Conservation (phyloP, 2,888 invertebrate species). For the Plagodis dolabraria region DNA sequence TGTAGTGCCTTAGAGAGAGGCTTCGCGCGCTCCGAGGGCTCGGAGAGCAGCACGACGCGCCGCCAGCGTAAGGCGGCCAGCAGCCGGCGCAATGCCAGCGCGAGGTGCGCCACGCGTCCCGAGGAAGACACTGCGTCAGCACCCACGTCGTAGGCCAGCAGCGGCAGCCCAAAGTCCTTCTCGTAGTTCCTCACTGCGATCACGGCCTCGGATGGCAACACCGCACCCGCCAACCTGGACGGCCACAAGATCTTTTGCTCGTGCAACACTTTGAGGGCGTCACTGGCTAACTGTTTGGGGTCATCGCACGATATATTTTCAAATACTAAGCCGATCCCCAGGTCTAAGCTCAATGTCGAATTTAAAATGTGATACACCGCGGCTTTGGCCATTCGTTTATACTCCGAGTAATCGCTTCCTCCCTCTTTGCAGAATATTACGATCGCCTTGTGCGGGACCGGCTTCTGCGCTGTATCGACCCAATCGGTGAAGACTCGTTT, state of each 20-base stretch:
- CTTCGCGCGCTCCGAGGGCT: slow-evolving; percentile 31
- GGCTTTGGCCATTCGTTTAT: neutral
- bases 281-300: neutral
- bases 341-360: neutral
- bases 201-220: slow-evolving; percentile 31
- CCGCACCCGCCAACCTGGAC: slow-evolving; percentile 18
- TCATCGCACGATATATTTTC: neutral
- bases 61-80: slow-evolving; percentile 32
- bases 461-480: neutral
- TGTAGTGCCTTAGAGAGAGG: neutral
- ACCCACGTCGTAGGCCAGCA: slow-evolving; percentile 34
- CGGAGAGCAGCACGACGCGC: slow-evolving; percentile 29
- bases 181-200: slow-evolving; percentile 23
- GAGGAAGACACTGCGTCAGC: slow-evolving; percentile 10
- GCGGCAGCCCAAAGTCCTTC: slow-evolving; percentile 22
- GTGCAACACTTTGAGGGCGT: neutral
- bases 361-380: neutral
- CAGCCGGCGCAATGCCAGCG: slow-evolving; percentile 24
- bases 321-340: neutral
- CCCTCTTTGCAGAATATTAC: neutral
- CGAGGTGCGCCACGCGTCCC: slow-evolving; percentile 21
- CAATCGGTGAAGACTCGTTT: neutral
- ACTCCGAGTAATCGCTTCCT: neutral
- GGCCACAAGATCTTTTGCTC: neutral
- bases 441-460: neutral